Conservation (phyloP, 2,888 invertebrate species). For the Cataglyphis rosenhaueri region DNA sequence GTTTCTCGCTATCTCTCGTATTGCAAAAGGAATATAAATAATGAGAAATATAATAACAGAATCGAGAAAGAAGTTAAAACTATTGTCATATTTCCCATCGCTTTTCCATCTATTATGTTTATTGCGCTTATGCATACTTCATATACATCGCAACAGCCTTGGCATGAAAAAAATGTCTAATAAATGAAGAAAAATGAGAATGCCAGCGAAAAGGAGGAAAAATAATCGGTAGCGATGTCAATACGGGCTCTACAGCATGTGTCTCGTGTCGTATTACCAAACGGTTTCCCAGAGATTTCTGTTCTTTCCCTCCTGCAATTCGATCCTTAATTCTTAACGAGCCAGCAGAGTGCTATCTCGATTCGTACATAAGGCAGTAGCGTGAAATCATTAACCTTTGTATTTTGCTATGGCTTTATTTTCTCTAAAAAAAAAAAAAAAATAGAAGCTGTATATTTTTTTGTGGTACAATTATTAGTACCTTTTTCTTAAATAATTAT, state of each 20-base stretch:
- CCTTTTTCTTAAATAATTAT: neutral
- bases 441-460: neutral
- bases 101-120: constrained; percentile 57
- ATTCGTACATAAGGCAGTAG: constrained; percentile 39
- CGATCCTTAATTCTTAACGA: constrained; percentile 69
- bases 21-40: constrained; percentile 3
- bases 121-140: constrained; percentile 60
- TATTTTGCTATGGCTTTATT: neutral
- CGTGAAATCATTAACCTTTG: constrained; percentile 39
- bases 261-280: constrained; percentile 77
- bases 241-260: constrained; percentile 68
- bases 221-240: constrained; percentile 47
- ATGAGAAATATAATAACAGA: constrained; percentile 19
- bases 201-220: constrained; percentile 18
- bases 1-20: neutral
- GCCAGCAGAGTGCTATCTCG: constrained; percentile 21
- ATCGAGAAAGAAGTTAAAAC: neutral
- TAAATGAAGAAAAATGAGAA: constrained; percentile 74
- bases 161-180: constrained; percentile 74
- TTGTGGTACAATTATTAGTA: neutral
- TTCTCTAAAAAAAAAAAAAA: neutral
- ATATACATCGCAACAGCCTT: constrained; percentile 51
- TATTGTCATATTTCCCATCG: constrained; percentile 46
- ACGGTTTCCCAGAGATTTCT: constrained; percentile 79
- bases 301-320: constrained; percentile 72